Conservation (phyloP, 2,888 invertebrate genomes). For the Troilus luridus region DNA sequence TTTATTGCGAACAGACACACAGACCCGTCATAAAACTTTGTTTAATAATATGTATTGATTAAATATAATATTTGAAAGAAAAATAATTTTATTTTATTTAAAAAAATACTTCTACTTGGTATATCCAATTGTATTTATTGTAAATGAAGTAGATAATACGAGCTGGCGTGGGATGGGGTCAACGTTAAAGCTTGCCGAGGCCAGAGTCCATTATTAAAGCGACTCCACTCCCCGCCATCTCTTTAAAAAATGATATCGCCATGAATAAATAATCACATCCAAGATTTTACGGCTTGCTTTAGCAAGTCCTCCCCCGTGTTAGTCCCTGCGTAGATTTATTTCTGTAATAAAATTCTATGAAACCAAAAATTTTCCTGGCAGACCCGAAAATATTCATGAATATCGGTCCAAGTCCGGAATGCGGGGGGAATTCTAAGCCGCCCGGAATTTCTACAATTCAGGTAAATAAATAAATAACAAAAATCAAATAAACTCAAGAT, state of each 20-base stretch:
- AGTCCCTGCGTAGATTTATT: not conserved
- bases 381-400: not conserved
- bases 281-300: constrained; percentile 28
- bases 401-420: too few species aligned
- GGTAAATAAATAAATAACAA: too few species aligned
- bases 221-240: not conserved
- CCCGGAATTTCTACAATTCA: too few species aligned
- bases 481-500: too few species aligned
- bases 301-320: not conserved
- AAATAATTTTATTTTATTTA: too few species aligned
- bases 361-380: not conserved
- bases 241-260: constrained; percentile 21
- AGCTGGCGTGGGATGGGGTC: not conserved
- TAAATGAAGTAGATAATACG: not conserved
- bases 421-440: too few species aligned
- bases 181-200: not conserved
- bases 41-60: too few species aligned
- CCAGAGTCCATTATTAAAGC: constrained; percentile 4
- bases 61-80: too few species aligned
- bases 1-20: too few species aligned
- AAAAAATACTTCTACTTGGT: too few species aligned
- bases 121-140: not conserved
- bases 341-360: not conserved
- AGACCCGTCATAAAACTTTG: too few species aligned
- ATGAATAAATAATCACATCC: constrained; percentile 26